phyloP scores from a whole-genome alignment of 2,888 invertebrate species.

The Mesorhabditis sp. region DNA sequence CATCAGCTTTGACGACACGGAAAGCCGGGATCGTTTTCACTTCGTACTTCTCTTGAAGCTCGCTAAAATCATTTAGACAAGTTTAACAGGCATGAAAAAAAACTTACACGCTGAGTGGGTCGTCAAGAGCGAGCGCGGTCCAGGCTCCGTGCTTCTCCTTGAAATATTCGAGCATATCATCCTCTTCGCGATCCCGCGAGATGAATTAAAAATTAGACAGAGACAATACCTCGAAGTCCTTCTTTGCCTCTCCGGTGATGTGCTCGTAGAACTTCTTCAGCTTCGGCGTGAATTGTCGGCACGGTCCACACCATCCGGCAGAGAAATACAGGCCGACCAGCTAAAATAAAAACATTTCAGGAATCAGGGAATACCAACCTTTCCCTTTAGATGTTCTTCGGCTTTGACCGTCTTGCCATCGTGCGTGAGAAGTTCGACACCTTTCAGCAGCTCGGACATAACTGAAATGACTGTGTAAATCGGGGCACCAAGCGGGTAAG shows the following conservation, averaged over 20 bases:
- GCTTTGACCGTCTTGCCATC: conserved; percentile 29
- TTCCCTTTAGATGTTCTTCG: conserved; percentile 49
- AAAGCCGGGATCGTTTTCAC: conserved; percentile 60
- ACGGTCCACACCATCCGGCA: conserved; percentile 61
- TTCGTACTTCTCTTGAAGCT: conserved; percentile 36
- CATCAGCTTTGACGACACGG: conserved; percentile 59
- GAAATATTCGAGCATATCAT: conserved; percentile 52
- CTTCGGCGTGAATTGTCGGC: conserved; percentile 51
- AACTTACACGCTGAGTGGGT: background rate
- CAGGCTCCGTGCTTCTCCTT: conserved; percentile 50
- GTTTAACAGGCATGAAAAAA: background rate
- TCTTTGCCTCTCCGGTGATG: conserved; percentile 33
- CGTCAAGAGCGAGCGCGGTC: conserved; percentile 12
- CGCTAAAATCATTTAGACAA: conserved; percentile 19
- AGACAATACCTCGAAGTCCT: conserved; percentile 35
- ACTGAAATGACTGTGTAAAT: no score
- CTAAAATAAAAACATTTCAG: conserved; percentile 12
- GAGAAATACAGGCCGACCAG: conserved; percentile 63
- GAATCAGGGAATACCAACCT: conserved; percentile 28
- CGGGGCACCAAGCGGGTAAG: no score
- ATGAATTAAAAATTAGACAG: conserved; percentile 21
- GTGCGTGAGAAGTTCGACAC: conserved; percentile 20
- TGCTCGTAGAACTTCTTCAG: conserved; percentile 38
- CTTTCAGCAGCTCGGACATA: conserved; percentile 27
- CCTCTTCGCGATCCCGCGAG: conserved; percentile 45